A percentile compares a stretch with the other conserved stretches of the same genome.
phyloP scores from a whole-genome alignment of 2,113 vertebrate genomes.

The Nothocercus nigrocapillus region DNA sequence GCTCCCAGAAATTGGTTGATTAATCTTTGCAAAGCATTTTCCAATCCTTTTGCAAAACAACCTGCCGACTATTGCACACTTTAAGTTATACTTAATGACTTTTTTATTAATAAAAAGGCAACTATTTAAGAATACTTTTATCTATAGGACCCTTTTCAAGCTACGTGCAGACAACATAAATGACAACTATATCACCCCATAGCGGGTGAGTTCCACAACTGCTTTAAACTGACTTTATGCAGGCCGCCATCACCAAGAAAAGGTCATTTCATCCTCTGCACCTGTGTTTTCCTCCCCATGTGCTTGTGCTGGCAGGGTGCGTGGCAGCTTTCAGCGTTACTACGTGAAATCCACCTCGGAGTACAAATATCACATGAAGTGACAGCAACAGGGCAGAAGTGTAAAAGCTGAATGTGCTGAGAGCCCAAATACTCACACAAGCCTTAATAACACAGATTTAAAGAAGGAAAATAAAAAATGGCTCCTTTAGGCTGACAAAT shows the following conservation, averaged over 20 bases:
- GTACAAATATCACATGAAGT: constrained; percentile 41
- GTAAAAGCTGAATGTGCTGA: constrained; percentile 35
- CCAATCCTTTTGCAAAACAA: background rate
- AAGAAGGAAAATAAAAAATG: constrained; percentile 2
- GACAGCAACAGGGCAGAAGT: background rate
- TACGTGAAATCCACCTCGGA: constrained; percentile 14
- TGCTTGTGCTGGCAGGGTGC: background rate
- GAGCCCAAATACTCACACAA: constrained; percentile 34
- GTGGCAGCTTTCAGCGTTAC: constrained; percentile 15
- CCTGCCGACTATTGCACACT: background rate
- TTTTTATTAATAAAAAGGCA: background rate
- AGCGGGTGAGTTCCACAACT: background rate
- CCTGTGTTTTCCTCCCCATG: fast-evolving
- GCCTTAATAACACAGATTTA: constrained; percentile 1
- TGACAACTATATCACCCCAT: fast-evolving
- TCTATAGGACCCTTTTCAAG: background rate
- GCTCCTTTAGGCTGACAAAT: background rate
- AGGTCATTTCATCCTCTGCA: background rate
- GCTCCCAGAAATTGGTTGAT: background rate
- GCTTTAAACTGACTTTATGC: background rate
- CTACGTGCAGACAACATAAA: background rate
- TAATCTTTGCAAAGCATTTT: background rate
- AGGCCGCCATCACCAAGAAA: background rate
- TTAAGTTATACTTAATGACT: background rate
- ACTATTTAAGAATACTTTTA: background rate